Percentiles rank a stretch among this genome's conserved stretches.
These are phyloP conservation scores for Bombus waltoni DNA, from an alignment of 1,140 invertebrate genomes.

Conservation along the genomic window DNA sequence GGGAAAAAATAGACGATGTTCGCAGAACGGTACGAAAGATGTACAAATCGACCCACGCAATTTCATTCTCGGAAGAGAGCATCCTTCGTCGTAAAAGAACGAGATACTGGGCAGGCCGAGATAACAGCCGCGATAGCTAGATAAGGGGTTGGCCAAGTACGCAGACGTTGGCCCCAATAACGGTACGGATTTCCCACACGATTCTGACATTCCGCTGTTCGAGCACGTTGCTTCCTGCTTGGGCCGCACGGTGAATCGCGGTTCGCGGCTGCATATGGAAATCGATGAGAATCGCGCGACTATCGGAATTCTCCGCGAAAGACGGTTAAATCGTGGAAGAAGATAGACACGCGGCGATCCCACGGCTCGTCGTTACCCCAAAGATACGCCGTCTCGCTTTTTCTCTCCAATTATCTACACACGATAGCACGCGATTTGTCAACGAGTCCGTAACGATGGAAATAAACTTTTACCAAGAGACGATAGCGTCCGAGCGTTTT, in stretches of 20 bases:
- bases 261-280: slow-evolving; percentile 36
- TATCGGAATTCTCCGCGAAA: slow-evolving; percentile 12
- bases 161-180: slow-evolving; percentile 57
- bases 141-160: slow-evolving; percentile 53
- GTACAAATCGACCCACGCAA: slow-evolving; percentile 27
- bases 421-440: neutral
- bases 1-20: neutral
- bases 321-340: slow-evolving; percentile 23
- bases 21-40: neutral
- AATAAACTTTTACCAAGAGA: too few species aligned
- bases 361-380: neutral
- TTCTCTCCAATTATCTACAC: slow-evolving; percentile 6
- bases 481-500: too few species aligned
- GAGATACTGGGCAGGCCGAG: slow-evolving; percentile 1
- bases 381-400: neutral
- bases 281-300: slow-evolving; percentile 40
- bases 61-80: slow-evolving; percentile 26
- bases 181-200: slow-evolving; percentile 67
- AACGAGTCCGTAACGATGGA: too few species aligned
- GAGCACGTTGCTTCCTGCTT: slow-evolving; percentile 43
- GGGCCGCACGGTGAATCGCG: neutral
- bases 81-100: slow-evolving; percentile 40
- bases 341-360: neutral
- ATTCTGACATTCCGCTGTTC: slow-evolving; percentile 52
- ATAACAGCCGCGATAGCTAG: slow-evolving; percentile 48